These are phyloP conservation scores for Apocheima hispidaria DNA, from an alignment of 2,888 invertebrate species.

Conservation along the genomic window DNA sequence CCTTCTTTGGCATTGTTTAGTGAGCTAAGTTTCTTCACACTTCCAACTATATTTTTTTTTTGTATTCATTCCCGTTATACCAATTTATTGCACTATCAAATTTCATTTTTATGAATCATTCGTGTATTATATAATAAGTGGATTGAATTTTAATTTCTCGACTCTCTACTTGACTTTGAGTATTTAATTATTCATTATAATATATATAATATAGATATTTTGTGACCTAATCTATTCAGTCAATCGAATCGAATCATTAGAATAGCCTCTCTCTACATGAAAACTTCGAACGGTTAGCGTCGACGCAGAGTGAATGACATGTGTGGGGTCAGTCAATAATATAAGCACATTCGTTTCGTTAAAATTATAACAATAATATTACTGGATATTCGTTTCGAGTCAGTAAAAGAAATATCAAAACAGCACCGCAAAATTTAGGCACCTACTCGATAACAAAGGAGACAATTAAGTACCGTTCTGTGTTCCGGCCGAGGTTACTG, in stretches of 20 bases:
- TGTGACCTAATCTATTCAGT: constrained; percentile 85
- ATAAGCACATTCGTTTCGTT: constrained; percentile 43
- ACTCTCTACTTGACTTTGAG: constrained; percentile 57
- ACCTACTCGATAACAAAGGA: constrained; percentile 51
- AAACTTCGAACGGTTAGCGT: constrained; percentile 62
- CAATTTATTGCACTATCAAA: constrained; percentile 73
- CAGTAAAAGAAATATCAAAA: constrained; percentile 55
- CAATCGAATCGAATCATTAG: constrained; percentile 83
- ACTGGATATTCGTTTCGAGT: constrained; percentile 54
- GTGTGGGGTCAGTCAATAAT: constrained; percentile 47
- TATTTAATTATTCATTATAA: constrained; percentile 74
- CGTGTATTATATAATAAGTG: constrained; percentile 33
- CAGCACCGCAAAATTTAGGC: constrained; percentile 58
- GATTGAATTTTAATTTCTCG: constrained; percentile 41
- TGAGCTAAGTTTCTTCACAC: constrained; percentile 75
- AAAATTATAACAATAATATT: constrained; percentile 39
- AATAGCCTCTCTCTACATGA: constrained; percentile 82
- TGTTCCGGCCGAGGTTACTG: constrained; percentile 20
- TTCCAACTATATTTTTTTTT: constrained; percentile 54
- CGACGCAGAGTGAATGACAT: constrained; percentile 49
- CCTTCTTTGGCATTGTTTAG: constrained; percentile 85
- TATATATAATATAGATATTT: constrained; percentile 55
- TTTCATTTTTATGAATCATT: constrained; percentile 48
- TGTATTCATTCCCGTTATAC: constrained; percentile 55
- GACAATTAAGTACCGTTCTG: constrained; percentile 14